Evolutionary conservation across 2,797 vertebrate genomes (phyloP).

Genomic region (Lepilemur septentrionalis): DNA sequence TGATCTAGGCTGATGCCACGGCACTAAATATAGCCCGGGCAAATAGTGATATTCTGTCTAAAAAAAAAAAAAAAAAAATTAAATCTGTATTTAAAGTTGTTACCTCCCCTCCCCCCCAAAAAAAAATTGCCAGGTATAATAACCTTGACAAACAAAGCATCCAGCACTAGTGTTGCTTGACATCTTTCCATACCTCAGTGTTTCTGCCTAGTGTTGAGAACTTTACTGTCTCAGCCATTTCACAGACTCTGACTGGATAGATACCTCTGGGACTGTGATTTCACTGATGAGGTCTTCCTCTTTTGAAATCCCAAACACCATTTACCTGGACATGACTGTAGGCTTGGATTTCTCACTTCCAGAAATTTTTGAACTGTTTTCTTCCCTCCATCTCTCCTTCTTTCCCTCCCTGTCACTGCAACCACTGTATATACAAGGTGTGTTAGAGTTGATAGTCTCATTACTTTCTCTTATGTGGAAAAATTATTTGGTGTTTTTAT

Average conservation of each 20-base stretch:
- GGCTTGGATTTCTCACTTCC: neutral
- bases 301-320: neutral
- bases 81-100: too few species aligned
- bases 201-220: neutral
- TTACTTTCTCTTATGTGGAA: neutral
- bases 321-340: neutral
- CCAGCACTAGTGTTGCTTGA: neutral
- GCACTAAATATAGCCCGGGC: too few species aligned
- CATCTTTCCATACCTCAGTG: neutral
- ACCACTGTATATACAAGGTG: neutral
- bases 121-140: neutral
- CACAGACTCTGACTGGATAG: neutral
- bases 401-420: neutral
- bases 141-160: neutral
- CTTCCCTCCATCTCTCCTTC: neutral
- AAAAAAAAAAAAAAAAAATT: neutral
- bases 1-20: too few species aligned
- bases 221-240: neutral
- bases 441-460: neutral
- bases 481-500: neutral
- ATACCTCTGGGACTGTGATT: neutral
- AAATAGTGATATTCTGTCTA: too few species aligned
- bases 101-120: neutral
- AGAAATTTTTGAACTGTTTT: neutral
- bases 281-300: neutral